Evolutionary conservation across 2,113 vertebrate genomes (phyloP).

Genomic region (Rhinolophus sinicus): DNA sequence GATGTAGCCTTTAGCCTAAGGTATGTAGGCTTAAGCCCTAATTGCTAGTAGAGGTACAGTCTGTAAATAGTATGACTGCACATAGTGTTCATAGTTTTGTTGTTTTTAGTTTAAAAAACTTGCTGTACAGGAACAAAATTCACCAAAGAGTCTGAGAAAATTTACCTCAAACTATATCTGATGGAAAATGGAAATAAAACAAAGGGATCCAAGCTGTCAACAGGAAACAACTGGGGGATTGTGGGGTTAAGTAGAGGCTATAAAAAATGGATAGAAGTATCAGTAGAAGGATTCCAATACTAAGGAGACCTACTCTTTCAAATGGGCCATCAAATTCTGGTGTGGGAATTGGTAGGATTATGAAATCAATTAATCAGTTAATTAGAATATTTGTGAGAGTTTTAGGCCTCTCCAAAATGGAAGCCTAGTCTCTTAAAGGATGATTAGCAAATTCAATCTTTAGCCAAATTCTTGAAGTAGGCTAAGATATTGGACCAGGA

Average conservation of each 20-base stretch:
- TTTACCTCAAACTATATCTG: background rate
- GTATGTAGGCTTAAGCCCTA: background rate
- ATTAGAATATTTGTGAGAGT: conserved; percentile 1
- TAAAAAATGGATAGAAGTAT: background rate
- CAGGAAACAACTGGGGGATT: background rate
- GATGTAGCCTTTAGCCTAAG: background rate
- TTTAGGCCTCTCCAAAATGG: background rate
- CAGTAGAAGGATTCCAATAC: background rate
- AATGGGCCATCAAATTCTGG: background rate
- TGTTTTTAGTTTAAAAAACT: background rate
- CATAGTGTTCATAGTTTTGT: background rate
- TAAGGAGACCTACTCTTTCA: background rate
- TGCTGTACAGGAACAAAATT: background rate
- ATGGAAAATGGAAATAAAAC: background rate
- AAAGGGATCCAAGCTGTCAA: background rate
- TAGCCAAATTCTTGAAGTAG: background rate
- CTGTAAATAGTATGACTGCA: background rate
- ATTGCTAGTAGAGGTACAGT: background rate
- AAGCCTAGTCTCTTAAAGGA: background rate
- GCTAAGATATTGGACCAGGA: background rate
- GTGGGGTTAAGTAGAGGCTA: background rate
- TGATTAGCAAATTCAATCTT: background rate
- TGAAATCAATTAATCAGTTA: background rate
- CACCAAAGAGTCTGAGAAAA: background rate
- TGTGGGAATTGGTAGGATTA: background rate